A percentile compares a stretch with the other conserved stretches of the same genome.
Conservation (phyloP, 2,888 invertebrate species). For the Ligdia adustata region DNA sequence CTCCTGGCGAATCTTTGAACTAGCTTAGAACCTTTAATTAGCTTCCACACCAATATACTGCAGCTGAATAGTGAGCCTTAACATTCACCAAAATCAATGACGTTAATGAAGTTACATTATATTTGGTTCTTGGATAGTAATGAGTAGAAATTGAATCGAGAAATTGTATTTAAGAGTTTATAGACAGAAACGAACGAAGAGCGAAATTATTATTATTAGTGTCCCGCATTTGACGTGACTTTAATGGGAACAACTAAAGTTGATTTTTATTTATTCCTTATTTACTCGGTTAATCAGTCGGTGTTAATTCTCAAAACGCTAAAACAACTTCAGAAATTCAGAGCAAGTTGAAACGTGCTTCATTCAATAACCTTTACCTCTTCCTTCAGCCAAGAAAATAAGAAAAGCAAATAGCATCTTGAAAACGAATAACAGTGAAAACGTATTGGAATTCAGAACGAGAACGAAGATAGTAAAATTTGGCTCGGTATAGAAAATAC, state of each 20-base stretch:
- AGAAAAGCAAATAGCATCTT: constrained; percentile 41
- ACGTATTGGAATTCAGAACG: constrained; percentile 50
- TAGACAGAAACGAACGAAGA: too few relatives aligned
- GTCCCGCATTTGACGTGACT: too few relatives aligned
- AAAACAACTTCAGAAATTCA: not conserved
- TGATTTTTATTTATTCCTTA: too few relatives aligned
- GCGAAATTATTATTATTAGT: too few relatives aligned
- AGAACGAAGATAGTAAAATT: constrained; percentile 45
- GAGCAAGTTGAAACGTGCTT: constrained; percentile 2
- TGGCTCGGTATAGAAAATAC: constrained; percentile 41
- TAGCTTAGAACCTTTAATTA: constrained; percentile 47
- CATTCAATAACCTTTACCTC: constrained; percentile 18
- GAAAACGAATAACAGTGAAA: constrained; percentile 30
- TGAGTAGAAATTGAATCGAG: too few relatives aligned
- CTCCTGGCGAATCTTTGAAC: constrained; percentile 45
- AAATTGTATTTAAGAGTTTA: too few relatives aligned
- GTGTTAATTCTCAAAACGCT: too few relatives aligned
- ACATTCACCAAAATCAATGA: too few relatives aligned
- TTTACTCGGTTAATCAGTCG: too few relatives aligned
- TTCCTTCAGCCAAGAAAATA: constrained; percentile 17
- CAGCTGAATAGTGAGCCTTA: constrained; percentile 2
- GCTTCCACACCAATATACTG: constrained; percentile 42
- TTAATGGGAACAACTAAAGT: too few relatives aligned
- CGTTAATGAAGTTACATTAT: too few relatives aligned
- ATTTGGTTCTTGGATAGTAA: too few relatives aligned